Evolutionary conservation across 1,140 invertebrate genomes (phyloP).

Genomic region (Micrasema longulum): DNA sequence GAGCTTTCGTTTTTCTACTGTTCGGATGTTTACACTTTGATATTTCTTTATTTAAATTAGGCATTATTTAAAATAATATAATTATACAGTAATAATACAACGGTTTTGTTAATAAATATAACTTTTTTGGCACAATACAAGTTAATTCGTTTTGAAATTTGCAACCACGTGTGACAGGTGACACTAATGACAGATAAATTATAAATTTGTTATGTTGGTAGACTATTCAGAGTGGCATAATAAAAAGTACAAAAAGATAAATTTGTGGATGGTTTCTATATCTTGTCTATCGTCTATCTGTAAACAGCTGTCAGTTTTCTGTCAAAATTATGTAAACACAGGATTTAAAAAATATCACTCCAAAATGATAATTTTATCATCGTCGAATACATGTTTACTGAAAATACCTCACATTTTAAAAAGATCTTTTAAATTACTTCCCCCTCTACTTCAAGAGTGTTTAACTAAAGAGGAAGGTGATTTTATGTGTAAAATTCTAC

Average conservation of each 20-base stretch:
- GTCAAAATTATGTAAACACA: conserved; percentile 18
- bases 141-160: no score
- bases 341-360: neutral
- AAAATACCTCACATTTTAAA: neutral
- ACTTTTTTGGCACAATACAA: neutral
- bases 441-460: conserved; percentile 9
- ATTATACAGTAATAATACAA: neutral
- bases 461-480: conserved; percentile 3
- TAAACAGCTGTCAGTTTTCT: conserved; percentile 3
- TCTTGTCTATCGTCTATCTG: neutral
- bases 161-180: neutral
- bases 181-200: neutral
- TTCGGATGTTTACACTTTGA: conserved; percentile 80
- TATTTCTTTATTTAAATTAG: conserved; percentile 42
- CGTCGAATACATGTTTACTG: no score
- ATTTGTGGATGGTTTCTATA: no score
- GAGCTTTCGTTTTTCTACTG: conserved; percentile 78
- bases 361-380: neutral
- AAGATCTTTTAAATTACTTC: conserved; percentile 9
- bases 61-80: conserved; percentile 9
- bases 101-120: neutral
- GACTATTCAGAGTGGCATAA: no score
- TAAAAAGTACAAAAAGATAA: no score
- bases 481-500: no score
- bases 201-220: neutral